These are phyloP conservation scores for Drosophila lacteicornis DNA, from an alignment of 1,140 invertebrate genomes.

Conservation along the genomic window DNA sequence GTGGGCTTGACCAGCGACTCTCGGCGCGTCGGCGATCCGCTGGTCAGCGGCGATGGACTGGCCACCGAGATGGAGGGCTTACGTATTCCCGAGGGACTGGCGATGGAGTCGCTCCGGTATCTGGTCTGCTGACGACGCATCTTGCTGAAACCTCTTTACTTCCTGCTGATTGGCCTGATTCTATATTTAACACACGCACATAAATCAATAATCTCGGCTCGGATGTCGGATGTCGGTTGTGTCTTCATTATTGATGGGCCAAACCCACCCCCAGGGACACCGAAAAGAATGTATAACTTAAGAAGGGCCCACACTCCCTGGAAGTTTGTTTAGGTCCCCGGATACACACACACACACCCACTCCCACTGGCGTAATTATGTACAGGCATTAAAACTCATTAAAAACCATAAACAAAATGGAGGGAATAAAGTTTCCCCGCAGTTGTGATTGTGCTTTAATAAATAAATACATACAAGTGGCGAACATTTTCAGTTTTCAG, in stretches of 20 bases:
- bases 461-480: constrained; percentile 53
- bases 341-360: constrained; percentile 26
- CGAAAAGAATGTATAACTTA: constrained; percentile 6
- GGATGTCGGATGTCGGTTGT: constrained; percentile 24
- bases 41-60: constrained; percentile 46
- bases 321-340: constrained; percentile 29
- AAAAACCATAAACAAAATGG: constrained; percentile 68
- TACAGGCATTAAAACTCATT: constrained; percentile 61
- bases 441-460: constrained; percentile 57
- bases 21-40: constrained; percentile 64
- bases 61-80: constrained; percentile 58
- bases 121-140: constrained; percentile 77
- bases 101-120: constrained; percentile 75
- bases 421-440: constrained; percentile 54
- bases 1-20: constrained; percentile 84
- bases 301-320: neutral
- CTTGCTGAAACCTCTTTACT: constrained; percentile 53
- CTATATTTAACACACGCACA: constrained; percentile 62
- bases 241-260: constrained; percentile 48
- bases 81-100: constrained; percentile 52
- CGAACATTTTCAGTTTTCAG: constrained; percentile 22
- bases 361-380: constrained; percentile 14
- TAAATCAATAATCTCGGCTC: constrained; percentile 46
- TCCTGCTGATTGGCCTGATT: constrained; percentile 55
- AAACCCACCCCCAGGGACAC: constrained; percentile 20